Conservation (phyloP, 1,140 invertebrate genomes). For the Zaprionus africanus region DNA sequence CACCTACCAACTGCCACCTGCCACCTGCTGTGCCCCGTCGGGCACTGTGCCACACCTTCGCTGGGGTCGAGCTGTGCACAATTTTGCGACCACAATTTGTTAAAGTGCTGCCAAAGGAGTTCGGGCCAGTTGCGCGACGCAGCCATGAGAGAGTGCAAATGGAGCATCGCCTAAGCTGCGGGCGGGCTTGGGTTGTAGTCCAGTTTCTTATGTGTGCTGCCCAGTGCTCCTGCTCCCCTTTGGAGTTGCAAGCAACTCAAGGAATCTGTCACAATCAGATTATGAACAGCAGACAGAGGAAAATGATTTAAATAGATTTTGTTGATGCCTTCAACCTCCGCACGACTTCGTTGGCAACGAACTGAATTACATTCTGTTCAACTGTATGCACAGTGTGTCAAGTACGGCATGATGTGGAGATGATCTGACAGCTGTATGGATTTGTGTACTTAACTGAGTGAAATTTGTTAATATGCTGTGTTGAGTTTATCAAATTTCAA, state of each 20-base stretch:
- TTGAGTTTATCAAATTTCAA: background rate
- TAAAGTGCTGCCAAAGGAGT: conserved; percentile 61
- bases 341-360: background rate
- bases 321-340: background rate
- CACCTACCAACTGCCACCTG: background rate
- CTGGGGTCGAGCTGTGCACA: background rate
- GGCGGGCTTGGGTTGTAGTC: background rate
- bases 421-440: background rate
- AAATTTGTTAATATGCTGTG: too few relatives aligned
- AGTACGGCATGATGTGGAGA: background rate
- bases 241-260: background rate
- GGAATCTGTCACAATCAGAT: conserved; percentile 17
- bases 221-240: too few relatives aligned
- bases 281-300: conserved; percentile 3
- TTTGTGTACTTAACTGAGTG: background rate
- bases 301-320: conserved; percentile 13
- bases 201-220: background rate
- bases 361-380: background rate
- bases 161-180: conserved; percentile 9
- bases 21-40: background rate
- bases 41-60: conserved; percentile 7
- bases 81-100: conserved; percentile 64
- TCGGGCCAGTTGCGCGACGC: conserved; percentile 10
- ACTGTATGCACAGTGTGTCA: background rate
- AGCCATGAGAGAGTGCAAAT: conserved; percentile 21